These are phyloP conservation scores for Onthophagus taurus DNA, from an alignment of 1,140 invertebrate species.

Conservation along the genomic window DNA sequence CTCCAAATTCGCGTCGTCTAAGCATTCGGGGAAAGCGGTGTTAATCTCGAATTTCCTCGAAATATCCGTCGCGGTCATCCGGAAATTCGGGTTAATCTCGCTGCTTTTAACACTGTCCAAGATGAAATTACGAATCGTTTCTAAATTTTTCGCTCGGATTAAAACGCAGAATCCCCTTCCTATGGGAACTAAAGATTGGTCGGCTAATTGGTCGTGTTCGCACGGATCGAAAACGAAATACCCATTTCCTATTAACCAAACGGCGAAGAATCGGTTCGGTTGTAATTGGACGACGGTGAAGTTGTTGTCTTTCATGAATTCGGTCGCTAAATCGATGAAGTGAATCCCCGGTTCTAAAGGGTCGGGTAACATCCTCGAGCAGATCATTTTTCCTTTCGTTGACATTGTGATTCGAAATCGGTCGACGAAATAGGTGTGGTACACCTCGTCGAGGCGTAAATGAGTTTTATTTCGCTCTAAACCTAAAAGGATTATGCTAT, in stretches of 20 bases:
- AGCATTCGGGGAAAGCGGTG: slow-evolving; percentile 15
- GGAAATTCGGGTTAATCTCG: slow-evolving; percentile 4
- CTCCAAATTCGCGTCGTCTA: slow-evolving; percentile 16
- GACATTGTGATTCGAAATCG: slow-evolving; percentile 13
- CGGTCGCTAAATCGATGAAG: slow-evolving; percentile 3
- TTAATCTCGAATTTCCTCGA: slow-evolving; percentile 23
- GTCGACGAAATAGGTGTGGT: slow-evolving; percentile 14
- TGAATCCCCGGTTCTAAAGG: background rate
- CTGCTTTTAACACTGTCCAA: slow-evolving; percentile 9
- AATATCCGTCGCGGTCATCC: slow-evolving; percentile 4
- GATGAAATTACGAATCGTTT: slow-evolving; percentile 12
- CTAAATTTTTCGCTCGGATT: slow-evolving; percentile 18
- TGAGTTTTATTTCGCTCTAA: slow-evolving; percentile 1
- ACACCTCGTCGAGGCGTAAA: slow-evolving; percentile 5
- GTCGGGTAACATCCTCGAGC: background rate
- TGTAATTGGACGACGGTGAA: background rate
- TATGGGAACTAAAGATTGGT: slow-evolving; percentile 20
- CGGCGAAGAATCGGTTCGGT: slow-evolving; percentile 1
- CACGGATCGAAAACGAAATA: slow-evolving; percentile 31
- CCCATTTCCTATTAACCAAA: slow-evolving; percentile 11
- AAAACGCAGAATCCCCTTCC: slow-evolving; percentile 20
- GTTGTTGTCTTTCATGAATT: slow-evolving; percentile 6
- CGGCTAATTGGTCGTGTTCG: slow-evolving; percentile 26
- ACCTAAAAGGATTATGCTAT: slow-evolving; percentile 14
- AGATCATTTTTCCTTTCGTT: slow-evolving; percentile 2